Evolutionary conservation across 2,888 invertebrate genomes (phyloP).

Genomic region (Leucophenga maculata): DNA sequence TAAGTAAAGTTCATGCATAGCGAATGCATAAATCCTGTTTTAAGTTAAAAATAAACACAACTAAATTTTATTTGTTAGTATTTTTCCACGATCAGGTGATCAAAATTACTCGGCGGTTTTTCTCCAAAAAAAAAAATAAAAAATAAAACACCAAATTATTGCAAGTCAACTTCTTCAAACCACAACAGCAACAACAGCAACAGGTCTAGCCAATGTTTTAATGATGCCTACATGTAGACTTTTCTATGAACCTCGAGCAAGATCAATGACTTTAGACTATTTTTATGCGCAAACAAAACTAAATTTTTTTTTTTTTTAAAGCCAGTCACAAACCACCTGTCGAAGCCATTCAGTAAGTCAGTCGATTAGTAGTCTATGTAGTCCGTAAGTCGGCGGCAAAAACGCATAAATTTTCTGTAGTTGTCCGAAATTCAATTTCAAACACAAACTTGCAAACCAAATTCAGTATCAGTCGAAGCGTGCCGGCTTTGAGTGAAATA

Average conservation of each 20-base stretch:
- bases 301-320: conserved; percentile 30
- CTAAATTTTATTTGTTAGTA: conserved; percentile 14
- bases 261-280: conserved; percentile 53
- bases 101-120: not conserved
- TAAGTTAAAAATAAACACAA: not conserved
- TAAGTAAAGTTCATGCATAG: not conserved
- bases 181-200: conserved; percentile 36
- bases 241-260: conserved; percentile 45
- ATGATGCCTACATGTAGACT: not conserved
- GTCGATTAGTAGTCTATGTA: too few relatives aligned
- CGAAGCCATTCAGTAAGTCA: not conserved
- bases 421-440: not conserved
- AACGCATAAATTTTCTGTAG: not conserved
- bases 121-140: not conserved
- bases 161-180: conserved; percentile 27
- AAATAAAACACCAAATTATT: conserved; percentile 12
- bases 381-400: too few relatives aligned
- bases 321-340: conserved; percentile 7
- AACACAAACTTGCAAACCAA: conserved; percentile 9
- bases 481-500: not conserved
- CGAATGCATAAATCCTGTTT: not conserved
- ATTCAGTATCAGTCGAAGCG: not conserved
- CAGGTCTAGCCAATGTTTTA: conserved; percentile 30
- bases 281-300: conserved; percentile 15
- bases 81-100: too few relatives aligned